phyloP scores from a whole-genome alignment of 1,140 invertebrate species.

The Caenorhabditis inopinata region DNA sequence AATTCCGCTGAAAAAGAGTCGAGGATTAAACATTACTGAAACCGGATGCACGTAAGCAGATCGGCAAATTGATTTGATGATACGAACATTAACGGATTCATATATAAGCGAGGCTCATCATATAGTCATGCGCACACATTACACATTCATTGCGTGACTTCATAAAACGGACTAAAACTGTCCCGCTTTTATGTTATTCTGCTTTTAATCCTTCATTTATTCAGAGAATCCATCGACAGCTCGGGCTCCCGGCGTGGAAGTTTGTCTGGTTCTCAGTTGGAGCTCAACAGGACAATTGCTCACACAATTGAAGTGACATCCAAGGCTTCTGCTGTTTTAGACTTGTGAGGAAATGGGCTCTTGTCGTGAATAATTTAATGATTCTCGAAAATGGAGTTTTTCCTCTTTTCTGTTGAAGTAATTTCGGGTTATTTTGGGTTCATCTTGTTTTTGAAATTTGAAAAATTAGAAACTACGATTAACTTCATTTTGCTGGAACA shows the following conservation, averaged over 20 bases:
- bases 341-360: neutral
- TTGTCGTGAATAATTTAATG: no score
- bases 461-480: no score
- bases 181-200: neutral
- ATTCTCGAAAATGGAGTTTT: neutral
- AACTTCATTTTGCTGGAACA: no score
- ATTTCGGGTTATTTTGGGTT: no score
- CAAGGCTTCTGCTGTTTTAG: conserved; percentile 4
- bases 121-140: neutral
- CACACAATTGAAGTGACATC: conserved; percentile 14
- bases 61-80: conserved; percentile 10
- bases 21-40: neutral
- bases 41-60: conserved; percentile 17
- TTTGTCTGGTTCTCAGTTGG: neutral
- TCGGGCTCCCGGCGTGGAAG: conserved; percentile 6
- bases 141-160: conserved; percentile 35
- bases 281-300: neutral
- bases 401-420: no score
- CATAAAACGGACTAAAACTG: neutral
- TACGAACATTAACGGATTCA: conserved; percentile 21
- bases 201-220: conserved; percentile 11
- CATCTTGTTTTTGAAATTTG: no score
- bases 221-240: conserved; percentile 30
- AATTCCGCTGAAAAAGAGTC: neutral
- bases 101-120: neutral